A percentile compares a stretch with the other conserved stretches of the same genome.
phyloP scores from a whole-genome alignment of 2,113 vertebrate genomes.

The Struthio camelus region DNA sequence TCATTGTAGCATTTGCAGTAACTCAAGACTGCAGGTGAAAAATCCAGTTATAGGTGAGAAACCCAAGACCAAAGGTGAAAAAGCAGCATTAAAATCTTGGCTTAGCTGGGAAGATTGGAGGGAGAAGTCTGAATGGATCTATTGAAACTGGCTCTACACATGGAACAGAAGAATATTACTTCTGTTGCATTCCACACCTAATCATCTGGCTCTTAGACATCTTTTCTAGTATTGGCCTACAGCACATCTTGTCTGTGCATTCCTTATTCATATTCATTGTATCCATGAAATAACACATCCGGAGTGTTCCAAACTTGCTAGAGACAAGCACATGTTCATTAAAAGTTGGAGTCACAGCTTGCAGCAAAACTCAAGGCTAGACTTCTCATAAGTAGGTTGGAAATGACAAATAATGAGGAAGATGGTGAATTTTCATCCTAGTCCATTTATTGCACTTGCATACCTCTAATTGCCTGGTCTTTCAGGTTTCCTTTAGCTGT shows the following conservation, averaged over 20 bases:
- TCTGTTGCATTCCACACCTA: background rate
- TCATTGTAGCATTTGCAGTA: background rate
- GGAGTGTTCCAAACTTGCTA: background rate
- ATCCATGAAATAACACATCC: background rate
- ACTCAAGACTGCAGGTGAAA: background rate
- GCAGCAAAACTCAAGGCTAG: background rate
- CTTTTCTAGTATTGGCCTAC: background rate
- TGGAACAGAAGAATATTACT: background rate
- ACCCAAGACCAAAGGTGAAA: background rate
- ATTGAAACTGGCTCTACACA: fast-evolving
- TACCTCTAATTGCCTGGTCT: background rate
- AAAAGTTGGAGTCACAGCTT: background rate
- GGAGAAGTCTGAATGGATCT: background rate
- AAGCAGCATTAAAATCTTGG: background rate
- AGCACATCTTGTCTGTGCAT: background rate
- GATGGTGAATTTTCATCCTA: background rate
- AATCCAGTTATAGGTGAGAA: background rate
- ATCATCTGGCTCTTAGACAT: background rate
- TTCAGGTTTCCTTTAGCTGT: background rate
- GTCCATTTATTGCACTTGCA: background rate
- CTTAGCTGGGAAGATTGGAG: background rate
- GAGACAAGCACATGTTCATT: background rate
- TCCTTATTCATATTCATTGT: background rate
- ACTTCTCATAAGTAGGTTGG: background rate
- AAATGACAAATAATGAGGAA: background rate